Conservation (phyloP, 2,797 vertebrate genomes). For the Clamator glandarius region DNA sequence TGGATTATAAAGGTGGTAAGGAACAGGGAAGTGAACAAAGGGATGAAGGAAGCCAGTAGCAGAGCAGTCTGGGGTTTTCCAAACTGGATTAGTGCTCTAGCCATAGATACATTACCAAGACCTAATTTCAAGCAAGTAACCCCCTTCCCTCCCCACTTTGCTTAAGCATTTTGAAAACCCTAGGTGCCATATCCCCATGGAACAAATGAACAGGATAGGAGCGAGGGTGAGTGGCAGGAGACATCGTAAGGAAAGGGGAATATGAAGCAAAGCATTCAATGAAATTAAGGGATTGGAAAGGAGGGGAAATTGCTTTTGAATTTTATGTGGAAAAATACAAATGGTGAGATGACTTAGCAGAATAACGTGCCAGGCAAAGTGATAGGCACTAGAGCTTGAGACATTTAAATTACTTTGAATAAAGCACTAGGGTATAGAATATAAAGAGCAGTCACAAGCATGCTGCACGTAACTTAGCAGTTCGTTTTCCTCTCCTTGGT, state of each 20-base stretch:
- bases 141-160: accelerated
- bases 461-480: slow-evolving; percentile 12
- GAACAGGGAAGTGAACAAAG: not conserved
- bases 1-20: not conserved
- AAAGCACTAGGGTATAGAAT: slow-evolving; percentile 39
- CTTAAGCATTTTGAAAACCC: not conserved
- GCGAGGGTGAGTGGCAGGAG: not conserved
- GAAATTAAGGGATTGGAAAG: slow-evolving; percentile 3
- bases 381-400: slow-evolving; percentile 47
- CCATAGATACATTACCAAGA: not conserved
- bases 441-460: not conserved
- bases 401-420: slow-evolving; percentile 46
- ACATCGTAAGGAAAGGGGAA: not conserved
- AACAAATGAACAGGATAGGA: not conserved
- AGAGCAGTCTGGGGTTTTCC: not conserved
- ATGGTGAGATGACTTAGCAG: slow-evolving; percentile 6
- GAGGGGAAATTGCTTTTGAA: not conserved
- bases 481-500: not conserved
- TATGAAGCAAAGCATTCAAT: not conserved
- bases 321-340: slow-evolving; percentile 24
- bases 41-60: not conserved
- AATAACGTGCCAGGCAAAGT: slow-evolving; percentile 10
- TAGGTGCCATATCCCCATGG: accelerated
- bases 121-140: not conserved
- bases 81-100: not conserved